Evolutionary conservation across 2,888 invertebrate genomes (phyloP).

Genomic region (Eudemis profundana): DNA sequence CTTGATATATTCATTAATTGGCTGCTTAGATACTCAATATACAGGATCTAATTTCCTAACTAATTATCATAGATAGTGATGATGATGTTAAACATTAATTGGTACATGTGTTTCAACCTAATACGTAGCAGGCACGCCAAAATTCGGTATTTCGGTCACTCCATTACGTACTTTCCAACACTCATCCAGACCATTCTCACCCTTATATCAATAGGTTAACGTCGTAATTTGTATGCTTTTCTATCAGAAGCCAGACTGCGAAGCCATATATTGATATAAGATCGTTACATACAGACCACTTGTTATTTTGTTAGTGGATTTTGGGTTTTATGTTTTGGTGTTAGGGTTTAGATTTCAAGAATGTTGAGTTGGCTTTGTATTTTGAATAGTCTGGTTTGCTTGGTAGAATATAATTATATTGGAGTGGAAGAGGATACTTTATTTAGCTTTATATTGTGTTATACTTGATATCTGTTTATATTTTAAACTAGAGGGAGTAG

Average conservation of each 20-base stretch:
- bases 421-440: conserved; percentile 15
- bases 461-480: too few relatives aligned
- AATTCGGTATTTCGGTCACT: conserved; percentile 22
- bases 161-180: not conserved
- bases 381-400: conserved; percentile 20
- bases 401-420: conserved; percentile 13
- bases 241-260: conserved; percentile 25
- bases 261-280: conserved; percentile 36
- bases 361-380: not conserved
- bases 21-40: too few relatives aligned
- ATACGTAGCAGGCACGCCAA: conserved; percentile 3
- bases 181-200: conserved; percentile 28
- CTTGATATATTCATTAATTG: too few relatives aligned
- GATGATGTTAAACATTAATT: conserved; percentile 17
- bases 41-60: conserved; percentile 11
- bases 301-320: not conserved
- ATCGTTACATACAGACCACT: conserved; percentile 16
- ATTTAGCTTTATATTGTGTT: conserved; percentile 8
- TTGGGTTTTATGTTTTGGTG: not conserved
- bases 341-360: not conserved
- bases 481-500: too few relatives aligned
- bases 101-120: conserved; percentile 6
- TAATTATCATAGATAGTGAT: not conserved
- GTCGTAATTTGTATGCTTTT: not conserved
- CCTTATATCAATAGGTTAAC: not conserved